Base-by-base conservation (phyloP, 2,797 vertebrate genomes). In the Fistularia commersonii region DNA sequence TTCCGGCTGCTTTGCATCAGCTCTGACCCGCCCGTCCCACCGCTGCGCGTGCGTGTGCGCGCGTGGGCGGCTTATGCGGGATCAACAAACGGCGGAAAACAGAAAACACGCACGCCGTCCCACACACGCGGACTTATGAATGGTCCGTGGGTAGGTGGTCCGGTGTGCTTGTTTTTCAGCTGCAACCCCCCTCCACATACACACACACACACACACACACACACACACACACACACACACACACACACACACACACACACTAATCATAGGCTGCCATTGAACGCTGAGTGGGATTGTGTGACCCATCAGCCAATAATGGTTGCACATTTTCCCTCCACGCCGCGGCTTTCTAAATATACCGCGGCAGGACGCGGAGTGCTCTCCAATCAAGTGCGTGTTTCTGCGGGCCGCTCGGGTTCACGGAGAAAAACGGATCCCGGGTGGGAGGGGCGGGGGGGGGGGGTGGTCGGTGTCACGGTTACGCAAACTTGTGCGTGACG, bases 291-390 rank as follows among this genome's bases (percentile, higher is more conserved):
- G n/a, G n/a, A n/a, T 65, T 72, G 64, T 58, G 61, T 80, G 76
- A 80, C 80, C 77, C 69, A 51, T 66, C 61, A 57, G 47, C 67
- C 72, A 75, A 74, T 84, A 77, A 82, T 74, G 70, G 61, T 39
- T 14, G 47, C 51, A 57, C 66, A 65, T 74, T 69, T 74, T 58
- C 38, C 1, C 61, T 73, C 54, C 57, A 64, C 43, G 39, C 60
- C 59, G 64, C 76, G 75, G n/a, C 47, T 52, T 72, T 83, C 65
- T 81, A 81, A 85, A 87, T 79, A 84, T 79, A 85, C 77, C 77
- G 50, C 48, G 39, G 74, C 51, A 57, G 15, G 75, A 39, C 23
- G 47, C 60, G 73, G 65, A 80, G 76, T 77, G 78, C 83, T 74
- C 82, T 87, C 60, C 72, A 81, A 77, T 83, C 81, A 83, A 84